Conservation (phyloP, 2,888 invertebrate genomes). For the Scaptomyza polygonia region DNA sequence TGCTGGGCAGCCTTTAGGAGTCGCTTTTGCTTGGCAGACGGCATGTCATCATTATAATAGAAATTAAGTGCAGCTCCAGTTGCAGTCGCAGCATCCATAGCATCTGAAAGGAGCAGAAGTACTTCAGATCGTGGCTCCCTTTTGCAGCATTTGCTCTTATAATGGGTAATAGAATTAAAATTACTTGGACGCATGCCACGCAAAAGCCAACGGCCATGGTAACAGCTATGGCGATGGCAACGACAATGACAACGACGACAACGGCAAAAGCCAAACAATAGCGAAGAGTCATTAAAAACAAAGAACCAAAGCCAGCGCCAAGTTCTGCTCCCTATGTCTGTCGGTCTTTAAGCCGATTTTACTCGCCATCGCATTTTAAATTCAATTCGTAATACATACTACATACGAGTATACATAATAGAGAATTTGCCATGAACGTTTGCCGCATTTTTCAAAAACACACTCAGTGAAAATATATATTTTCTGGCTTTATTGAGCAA, state of each 20-base stretch:
- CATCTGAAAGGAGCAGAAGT: conserved; percentile 16
- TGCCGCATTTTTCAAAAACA: not conserved
- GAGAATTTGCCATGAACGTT: not conserved
- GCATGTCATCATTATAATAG: conserved; percentile 76
- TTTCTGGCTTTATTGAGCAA: not conserved
- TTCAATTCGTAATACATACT: conserved; percentile 14
- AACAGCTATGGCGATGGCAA: conserved; percentile 17
- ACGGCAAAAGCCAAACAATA: conserved; percentile 60
- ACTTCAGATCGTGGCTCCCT: conserved; percentile 42
- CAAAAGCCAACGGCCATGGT: conserved; percentile 28
- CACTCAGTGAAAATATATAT: not conserved
- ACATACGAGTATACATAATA: conserved; percentile 5
- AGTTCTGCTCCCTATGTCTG: conserved; percentile 13
- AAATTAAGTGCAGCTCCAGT: conserved; percentile 71
- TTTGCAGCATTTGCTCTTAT: conserved; percentile 40
- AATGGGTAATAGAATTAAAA: conserved; percentile 75
- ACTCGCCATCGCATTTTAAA: conserved; percentile 7
- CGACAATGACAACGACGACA: conserved; percentile 13
- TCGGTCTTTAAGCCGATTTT: conserved; percentile 37
- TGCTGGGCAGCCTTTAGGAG: conserved; percentile 24
- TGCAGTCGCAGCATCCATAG: conserved; percentile 17
- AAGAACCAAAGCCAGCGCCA: conserved; percentile 57
- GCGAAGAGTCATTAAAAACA: conserved; percentile 65
- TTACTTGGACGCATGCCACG: conserved; percentile 72
- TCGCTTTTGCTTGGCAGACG: conserved; percentile 56